Conservation (phyloP, 23 tunicate genomes). For the Phallusia fumigata region DNA sequence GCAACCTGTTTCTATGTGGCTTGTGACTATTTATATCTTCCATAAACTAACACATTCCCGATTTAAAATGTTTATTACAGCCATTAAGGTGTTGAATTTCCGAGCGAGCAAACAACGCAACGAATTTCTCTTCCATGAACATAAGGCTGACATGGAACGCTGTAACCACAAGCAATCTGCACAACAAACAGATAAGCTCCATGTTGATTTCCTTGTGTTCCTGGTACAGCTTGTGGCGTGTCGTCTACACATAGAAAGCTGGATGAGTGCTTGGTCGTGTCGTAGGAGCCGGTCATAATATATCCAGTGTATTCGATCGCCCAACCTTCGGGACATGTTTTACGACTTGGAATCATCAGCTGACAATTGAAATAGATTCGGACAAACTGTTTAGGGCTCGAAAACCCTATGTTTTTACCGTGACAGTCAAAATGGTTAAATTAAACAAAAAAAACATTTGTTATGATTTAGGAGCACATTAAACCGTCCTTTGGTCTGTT, state of each 20-base stretch:
- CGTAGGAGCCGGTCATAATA: constrained; percentile 23
- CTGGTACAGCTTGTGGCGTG: constrained; percentile 47
- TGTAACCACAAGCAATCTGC: constrained; percentile 23
- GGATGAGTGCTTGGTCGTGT: constrained; percentile 26
- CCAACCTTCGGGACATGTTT: constrained; percentile 37
- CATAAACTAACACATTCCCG: too few relatives aligned
- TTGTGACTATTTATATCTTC: too few relatives aligned
- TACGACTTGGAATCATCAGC: constrained; percentile 55
- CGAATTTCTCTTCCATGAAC: constrained; percentile 39
- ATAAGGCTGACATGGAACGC: constrained; percentile 35
- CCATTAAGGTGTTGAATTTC: too few relatives aligned
- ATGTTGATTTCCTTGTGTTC: constrained; percentile 37
- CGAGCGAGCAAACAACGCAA: constrained; percentile 38
- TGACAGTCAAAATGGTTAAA: too few relatives aligned
- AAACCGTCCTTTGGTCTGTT: too few relatives aligned
- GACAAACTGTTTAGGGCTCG: too few relatives aligned
- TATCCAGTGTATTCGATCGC: constrained; percentile 36
- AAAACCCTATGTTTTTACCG: too few relatives aligned
- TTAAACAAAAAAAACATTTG: too few relatives aligned
- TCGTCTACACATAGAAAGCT: constrained; percentile 36
- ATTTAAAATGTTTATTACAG: too few relatives aligned
- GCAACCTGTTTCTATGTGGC: too few relatives aligned
- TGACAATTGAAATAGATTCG: background rate
- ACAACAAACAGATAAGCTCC: constrained; percentile 32
- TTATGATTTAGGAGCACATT: too few relatives aligned